phyloP scores from a whole-genome alignment of 53 echinoderm and acorn worm genomes.

The Henricia sp. region DNA sequence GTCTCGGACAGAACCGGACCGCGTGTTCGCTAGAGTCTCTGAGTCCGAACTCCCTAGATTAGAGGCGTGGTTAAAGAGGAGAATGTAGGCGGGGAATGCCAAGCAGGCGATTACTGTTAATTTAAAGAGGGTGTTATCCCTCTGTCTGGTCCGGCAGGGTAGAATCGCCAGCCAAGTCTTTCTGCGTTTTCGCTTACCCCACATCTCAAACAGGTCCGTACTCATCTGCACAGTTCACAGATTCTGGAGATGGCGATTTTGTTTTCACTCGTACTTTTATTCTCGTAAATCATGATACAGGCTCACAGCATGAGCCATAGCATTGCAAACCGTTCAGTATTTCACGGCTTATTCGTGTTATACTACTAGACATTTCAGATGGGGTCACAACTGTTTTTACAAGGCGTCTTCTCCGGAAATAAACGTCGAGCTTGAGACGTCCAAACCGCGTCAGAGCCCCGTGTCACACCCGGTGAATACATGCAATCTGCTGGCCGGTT shows the following conservation, averaged over 20 bases:
- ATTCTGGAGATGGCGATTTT: too few relatives aligned
- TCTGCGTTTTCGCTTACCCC: conserved; percentile 1
- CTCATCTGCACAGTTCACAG: too few relatives aligned
- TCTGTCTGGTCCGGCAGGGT: conserved; percentile 52
- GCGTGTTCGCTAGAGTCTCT: background rate
- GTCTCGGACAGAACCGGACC: background rate
- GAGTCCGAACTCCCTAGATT: conserved; percentile 10
- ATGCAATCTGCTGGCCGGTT: too few relatives aligned
- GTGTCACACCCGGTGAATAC: conserved; percentile 1
- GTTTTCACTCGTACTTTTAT: too few relatives aligned
- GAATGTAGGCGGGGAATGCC: conserved; percentile 67
- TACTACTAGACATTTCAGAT: too few relatives aligned
- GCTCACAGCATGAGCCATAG: too few relatives aligned
- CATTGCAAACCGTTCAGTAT: too few relatives aligned
- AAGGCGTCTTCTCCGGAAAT: too few relatives aligned
- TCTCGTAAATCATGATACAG: too few relatives aligned
- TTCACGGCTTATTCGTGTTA: too few relatives aligned
- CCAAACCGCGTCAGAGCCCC: background rate
- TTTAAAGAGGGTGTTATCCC: conserved; percentile 61
- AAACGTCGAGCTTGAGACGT: conserved; percentile 6
- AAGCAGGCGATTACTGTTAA: conserved; percentile 44
- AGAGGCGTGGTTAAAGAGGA: conserved; percentile 61
- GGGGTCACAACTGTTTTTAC: too few relatives aligned
- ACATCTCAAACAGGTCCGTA: too few relatives aligned
- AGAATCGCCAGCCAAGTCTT: conserved; percentile 6